Evolutionary conservation across 1,140 invertebrate genomes (phyloP), one percentile per base, ranked within the genome.

Genomic region (Chlorops oryzae): DNA sequence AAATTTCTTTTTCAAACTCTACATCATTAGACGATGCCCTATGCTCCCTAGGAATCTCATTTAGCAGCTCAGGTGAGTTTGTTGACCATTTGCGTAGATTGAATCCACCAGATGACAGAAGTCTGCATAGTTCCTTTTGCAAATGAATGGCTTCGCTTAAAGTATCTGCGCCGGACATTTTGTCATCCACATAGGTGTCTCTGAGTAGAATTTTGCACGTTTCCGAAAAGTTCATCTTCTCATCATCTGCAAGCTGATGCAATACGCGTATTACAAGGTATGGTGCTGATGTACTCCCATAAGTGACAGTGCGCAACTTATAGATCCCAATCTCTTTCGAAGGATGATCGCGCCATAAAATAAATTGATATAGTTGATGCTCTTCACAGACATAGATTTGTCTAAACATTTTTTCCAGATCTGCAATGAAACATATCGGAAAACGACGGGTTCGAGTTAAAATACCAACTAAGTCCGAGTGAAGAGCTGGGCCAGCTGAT

Each of bases 111-210:
- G 34, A 41, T 10, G 10, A 13, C 42, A 63, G 22, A 1, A 65
- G 34, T 3, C 40, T 20, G 17, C 45, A 54, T 5, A 62, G 24
- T 57, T 61, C 37, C 32, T 48, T 38, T 3, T 47, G 27, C 21
- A 72, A 20, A 4, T 51, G 9, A 1, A 50, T 32, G 0, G 65
- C 70, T 49, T 72, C 59, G 48, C 63, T 46, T 2, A 70, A 28
- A 5, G 58, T 60, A 5, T 65, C 23, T 1, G 57, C 54, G 12
- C 74, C 73, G 23, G 62, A 61, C 7, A 72, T 34, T 3, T 73
- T 40, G 57, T 78, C 74, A 52, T 78, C 75, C 0, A 74, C 65
- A 47, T 73, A 73, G 20, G 70, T 56, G 43, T 70, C 62, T 18
- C 47, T 50, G 42, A 50, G 37, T 10, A 72, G 56, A 2, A 65